Evolutionary conservation across 2,113 vertebrate species (phyloP).

Genomic region (Glaucomys volans): DNA sequence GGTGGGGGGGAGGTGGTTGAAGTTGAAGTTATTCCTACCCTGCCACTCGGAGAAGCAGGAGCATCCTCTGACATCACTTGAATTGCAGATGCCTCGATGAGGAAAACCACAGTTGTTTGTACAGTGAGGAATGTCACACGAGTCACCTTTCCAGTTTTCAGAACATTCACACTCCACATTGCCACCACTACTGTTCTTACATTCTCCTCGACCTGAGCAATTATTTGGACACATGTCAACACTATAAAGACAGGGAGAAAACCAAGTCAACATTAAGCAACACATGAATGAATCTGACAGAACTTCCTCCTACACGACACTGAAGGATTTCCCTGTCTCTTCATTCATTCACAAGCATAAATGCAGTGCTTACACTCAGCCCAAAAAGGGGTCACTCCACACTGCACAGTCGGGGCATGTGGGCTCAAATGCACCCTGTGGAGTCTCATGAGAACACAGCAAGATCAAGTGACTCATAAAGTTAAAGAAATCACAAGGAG

Average conservation of each 20-base stretch:
- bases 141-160: conserved; percentile 93
- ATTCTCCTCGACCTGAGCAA: conserved; percentile 94
- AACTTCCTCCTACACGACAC: not conserved
- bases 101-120: conserved; percentile 89
- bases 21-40: no score
- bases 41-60: conserved; percentile 93
- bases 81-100: conserved; percentile 88
- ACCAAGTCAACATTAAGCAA: conserved; percentile 66
- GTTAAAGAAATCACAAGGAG: conserved; percentile 32
- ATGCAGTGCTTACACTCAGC: conserved; percentile 10
- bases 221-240: conserved; percentile 96
- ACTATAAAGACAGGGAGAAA: conserved; percentile 82
- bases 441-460: not conserved
- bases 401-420: not conserved
- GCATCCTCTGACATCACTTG: conserved; percentile 86
- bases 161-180: conserved; percentile 91
- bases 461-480: not conserved
- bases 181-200: conserved; percentile 84
- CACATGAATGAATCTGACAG: not conserved
- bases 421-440: not conserved
- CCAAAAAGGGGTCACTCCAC: not conserved
- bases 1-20: no score
- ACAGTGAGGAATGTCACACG: conserved; percentile 95
- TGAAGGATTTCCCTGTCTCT: not conserved
- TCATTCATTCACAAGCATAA: not conserved